Evolutionary conservation across 2,888 invertebrate genomes (phyloP), one percentile per base, ranked within the genome.

Genomic region (Cephus rjabovi): DNA sequence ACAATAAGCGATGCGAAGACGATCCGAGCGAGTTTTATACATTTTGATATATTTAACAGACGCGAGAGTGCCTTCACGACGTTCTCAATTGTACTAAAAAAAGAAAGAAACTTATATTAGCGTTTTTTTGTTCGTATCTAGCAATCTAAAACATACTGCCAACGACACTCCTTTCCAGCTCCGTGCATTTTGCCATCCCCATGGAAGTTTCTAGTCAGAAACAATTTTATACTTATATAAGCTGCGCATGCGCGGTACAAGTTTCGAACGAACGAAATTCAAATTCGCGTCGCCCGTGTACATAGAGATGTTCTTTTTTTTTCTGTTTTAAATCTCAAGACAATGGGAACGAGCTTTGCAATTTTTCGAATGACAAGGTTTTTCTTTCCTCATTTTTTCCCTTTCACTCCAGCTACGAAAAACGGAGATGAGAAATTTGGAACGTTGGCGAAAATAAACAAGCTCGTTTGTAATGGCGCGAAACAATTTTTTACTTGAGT

Each of bases 161-260:
- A 88, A 85, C 83, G 82, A 88, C 89, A 90, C 88, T 89, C 33
- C 88, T 86, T 89, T 88, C 86, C 87, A 85, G 86, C 89, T 90
- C 88, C 89, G 88, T 56, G 88, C 88, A 88, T 89, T 87, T 90
- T 86, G 86, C 88, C 31, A 34, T 34, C 33, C 71, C 84, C 85
- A 87, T 86, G 86, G 87, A 89, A 89, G 88, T 89, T 90, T 90
- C 90, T 90, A 90, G 90, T 90, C 90, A 90, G 89, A 89, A 90
- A 90, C 88, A 83, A 81, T 87, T 84, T 83, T 71, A n/a, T 71
- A 31, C 71, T 71, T 34, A 33, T 71, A 3, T 34, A 33, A 33
- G 31, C 71, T 1, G 31, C 33, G 34, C 30, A 34, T 23, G 71
- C 71, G 33, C 33, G 33, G 71, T 15, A 12, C 3, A 71, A 71